Evolutionary conservation across 2,113 vertebrate species (phyloP).

Genomic region (Syngnathus scovelli): DNA sequence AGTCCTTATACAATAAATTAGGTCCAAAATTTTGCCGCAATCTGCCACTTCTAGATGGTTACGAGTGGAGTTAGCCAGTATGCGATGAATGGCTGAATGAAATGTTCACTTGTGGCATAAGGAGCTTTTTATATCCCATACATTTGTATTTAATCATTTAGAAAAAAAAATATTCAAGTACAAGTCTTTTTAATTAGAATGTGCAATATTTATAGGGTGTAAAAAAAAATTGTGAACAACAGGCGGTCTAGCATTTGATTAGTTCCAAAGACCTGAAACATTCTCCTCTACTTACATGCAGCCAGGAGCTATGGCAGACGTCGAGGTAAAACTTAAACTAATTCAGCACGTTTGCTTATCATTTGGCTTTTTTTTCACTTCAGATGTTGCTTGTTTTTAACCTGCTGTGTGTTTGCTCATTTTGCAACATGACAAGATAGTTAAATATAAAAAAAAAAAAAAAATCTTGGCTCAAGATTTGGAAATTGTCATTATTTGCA

Average conservation of each 20-base stretch:
- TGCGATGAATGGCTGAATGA: too few species aligned
- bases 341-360: slow-evolving; percentile 3
- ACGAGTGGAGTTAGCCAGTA: too few species aligned
- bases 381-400: slow-evolving; percentile 16
- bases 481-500: too few species aligned
- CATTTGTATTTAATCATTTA: background rate
- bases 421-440: too few species aligned
- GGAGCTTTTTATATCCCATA: too few species aligned
- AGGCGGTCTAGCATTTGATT: too few species aligned
- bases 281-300: slow-evolving; percentile 89
- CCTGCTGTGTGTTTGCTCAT: background rate
- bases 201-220: too few species aligned
- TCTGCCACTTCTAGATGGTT: too few species aligned
- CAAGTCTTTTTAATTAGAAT: too few species aligned
- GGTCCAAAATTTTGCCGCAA: background rate
- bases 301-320: slow-evolving; percentile 98
- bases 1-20: background rate
- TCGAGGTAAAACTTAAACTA: slow-evolving; percentile 84
- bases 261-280: slow-evolving; percentile 58
- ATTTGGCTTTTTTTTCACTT: slow-evolving; percentile 20
- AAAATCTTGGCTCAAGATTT: too few species aligned
- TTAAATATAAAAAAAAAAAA: too few species aligned
- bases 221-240: too few species aligned
- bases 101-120: background rate
- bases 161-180: background rate